Percentiles rank a stretch among this genome's conserved stretches.
Conservation (phyloP, 2,888 invertebrate genomes). For the Pardosa pseudoannulata region DNA sequence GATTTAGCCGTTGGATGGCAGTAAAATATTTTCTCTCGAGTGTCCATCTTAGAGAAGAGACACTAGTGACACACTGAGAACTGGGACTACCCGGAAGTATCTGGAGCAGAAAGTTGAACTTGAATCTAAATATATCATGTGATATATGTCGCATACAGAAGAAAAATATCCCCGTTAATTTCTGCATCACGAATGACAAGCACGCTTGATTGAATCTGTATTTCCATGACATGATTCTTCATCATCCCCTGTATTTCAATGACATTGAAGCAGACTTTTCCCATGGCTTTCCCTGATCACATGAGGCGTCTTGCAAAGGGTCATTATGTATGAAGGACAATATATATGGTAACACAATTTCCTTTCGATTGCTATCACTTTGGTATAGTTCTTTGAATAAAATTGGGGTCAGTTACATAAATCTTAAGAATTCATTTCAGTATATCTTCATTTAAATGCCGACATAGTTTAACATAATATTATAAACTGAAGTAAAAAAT, state of each 20-base stretch:
- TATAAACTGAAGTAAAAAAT: no score
- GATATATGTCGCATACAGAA: neutral
- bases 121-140: conserved; percentile 19
- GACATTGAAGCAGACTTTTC: neutral
- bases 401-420: no score
- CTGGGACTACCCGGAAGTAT: conserved; percentile 34
- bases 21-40: neutral
- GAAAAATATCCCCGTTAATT: neutral
- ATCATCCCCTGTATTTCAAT: neutral
- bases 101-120: conserved; percentile 54
- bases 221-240: neutral
- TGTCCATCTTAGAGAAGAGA: neutral
- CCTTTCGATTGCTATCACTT: no score
- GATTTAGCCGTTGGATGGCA: neutral
- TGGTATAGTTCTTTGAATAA: no score
- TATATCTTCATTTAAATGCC: no score
- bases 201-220: neutral
- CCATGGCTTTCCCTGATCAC: neutral
- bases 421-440: no score
- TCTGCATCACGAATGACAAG: neutral
- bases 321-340: neutral
- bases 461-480: no score
- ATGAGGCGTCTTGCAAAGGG: neutral
- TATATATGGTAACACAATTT: no score
- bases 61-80: conserved; percentile 27